A percentile compares a stretch with the other conserved stretches of the same genome.
phyloP scores from a whole-genome alignment of 2,888 invertebrate genomes.

The Idaea biselata region DNA sequence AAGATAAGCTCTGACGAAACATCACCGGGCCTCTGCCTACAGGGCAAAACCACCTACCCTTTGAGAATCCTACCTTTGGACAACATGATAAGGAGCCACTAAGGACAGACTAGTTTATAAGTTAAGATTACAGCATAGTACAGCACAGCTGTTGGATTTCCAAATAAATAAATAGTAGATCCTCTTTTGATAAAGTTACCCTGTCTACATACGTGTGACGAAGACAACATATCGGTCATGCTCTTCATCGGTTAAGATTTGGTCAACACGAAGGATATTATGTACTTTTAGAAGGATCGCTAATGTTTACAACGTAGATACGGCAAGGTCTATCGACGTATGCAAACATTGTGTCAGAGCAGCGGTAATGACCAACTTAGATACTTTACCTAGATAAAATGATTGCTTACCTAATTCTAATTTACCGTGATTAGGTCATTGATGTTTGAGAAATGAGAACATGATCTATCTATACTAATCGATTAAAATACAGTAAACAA shows the following conservation, averaged over 20 bases:
- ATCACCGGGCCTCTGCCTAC: too few species aligned
- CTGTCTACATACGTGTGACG: neutral
- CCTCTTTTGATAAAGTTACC: too few species aligned
- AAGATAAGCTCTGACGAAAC: too few species aligned
- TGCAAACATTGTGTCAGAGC: slow-evolving; percentile 1
- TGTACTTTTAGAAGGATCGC: slow-evolving; percentile 10
- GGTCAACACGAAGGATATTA: slow-evolving; percentile 11
- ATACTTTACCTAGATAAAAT: neutral
- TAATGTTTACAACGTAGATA: slow-evolving; percentile 14
- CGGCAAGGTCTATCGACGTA: neutral
- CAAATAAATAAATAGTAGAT: too few species aligned
- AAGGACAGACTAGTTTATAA: too few species aligned
- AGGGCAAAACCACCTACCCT: too few species aligned
- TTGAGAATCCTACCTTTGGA: too few species aligned
- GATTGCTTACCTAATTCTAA: neutral
- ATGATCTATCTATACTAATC: neutral
- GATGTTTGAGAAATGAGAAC: neutral
- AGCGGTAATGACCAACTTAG: slow-evolving; percentile 4
- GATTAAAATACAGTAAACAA: neutral
- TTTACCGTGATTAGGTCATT: neutral
- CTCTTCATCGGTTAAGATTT: slow-evolving; percentile 18
- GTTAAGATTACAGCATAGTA: too few species aligned
- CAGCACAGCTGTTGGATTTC: neutral
- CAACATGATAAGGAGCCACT: too few species aligned
- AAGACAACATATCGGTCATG: neutral